Evolutionary conservation across 2,113 vertebrate species (phyloP), one percentile per base, ranked within the genome.

Genomic region (Chaetodon trifascialis): DNA sequence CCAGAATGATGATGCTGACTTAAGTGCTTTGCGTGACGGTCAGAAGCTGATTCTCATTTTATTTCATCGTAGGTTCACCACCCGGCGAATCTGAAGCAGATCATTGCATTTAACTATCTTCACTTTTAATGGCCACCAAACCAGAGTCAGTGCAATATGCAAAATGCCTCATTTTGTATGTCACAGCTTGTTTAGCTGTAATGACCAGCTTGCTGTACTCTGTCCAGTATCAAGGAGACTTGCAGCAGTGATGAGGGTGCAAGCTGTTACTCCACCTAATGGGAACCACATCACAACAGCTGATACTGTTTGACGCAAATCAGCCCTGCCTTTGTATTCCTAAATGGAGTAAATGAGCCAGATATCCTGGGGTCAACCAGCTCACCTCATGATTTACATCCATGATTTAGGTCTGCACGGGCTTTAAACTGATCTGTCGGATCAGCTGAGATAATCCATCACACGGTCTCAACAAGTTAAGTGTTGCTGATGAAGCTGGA

Each of bases 401-500:
- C 49, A 2, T 19, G 17, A 7, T 51, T 51, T 52, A 52, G 1
- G n/a, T 11, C 78, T 19, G 42, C n/a, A 46, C 2, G 38, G 44
- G 19, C 73, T 77, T 82, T 78, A 52, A 34, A 49, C 0, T 16
- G 73, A 62, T 76, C 51, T 64, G 66, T 46, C 69, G 40, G 49
- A 60, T 83, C 79, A 64, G 69, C 30, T 44, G 21, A 25, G 34
- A 73, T 25, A 30, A 86, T 87, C 68, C 0, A 86, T 77, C 56
- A 80, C 47, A 38, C 38, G 54, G 60, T 44, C 62, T 14, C 49
- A 80, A 82, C 56, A 46, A 21, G 54, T 65, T 38, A 56, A 79
- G 58, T 40, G 64, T 23, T 25, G 42, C 44, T 23, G 63, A 63
- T 68, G 7, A 52, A 58, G 40, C 1, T 42, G 47, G 52, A 62